Evolutionary conservation across 2,888 invertebrate species (phyloP), one percentile per base, ranked within the genome.

Genomic region (Archaeoteleia sp.): DNA sequence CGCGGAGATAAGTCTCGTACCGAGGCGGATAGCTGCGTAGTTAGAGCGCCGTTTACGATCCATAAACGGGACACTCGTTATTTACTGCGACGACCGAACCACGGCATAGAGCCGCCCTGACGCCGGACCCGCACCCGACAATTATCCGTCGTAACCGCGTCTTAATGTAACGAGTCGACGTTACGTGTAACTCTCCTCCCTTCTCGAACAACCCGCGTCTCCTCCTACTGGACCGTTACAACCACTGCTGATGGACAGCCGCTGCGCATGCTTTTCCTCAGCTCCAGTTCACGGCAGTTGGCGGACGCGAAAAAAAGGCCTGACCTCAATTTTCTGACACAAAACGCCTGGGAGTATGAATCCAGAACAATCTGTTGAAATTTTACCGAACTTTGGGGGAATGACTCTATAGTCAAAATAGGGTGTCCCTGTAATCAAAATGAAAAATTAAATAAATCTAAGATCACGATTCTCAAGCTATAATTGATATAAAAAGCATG

Each of bases 1-100:
- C 70, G 69, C 48, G 25, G 40, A 70, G 54, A 48, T 61, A 34
- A 55, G 68, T 55, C 65, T 53, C 39, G 55, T 49, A 62, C 53
- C 68, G 65, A 65, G 67, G 71, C 70, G 70, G 67, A 70, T 68
- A 66, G 62, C 61, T 57, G 70, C 74, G 68, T 72, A 71, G 80
- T 79, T 79, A 76, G 73, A 75, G 71, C 77, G 72, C 74, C 79
- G 73, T 83, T 82, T 83, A 83, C 78, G 81, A 77, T 75, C 81
- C 81, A 79, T 81, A 80, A 82, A 81, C 80, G 72, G 74, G 76
- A 74, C 78, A 76, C 71, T 74, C 75, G 76, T 81, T 79, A 81
- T 82, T 82, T 81, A 81, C 77, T 75, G 71, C 77, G 70, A 70
- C 69, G 71, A 69, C 69, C 68, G 60, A 20, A 20, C 20, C 20